A percentile compares a stretch with the other conserved stretches of the same genome.
Conservation (phyloP, 2,113 vertebrate species). For the Protobothrops mucrosquamatus region DNA sequence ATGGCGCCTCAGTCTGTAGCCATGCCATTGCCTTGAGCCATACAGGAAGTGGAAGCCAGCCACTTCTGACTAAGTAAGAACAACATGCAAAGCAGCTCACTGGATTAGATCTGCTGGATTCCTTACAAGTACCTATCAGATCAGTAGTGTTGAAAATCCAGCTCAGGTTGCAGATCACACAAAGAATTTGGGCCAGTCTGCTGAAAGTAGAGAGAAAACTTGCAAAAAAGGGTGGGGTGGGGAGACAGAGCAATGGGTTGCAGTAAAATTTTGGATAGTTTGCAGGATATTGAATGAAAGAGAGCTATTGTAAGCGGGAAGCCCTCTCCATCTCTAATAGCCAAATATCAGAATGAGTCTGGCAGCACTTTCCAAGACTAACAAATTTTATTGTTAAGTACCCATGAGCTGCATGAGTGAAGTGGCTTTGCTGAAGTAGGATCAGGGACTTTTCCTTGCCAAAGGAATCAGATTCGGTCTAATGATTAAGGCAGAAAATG, state of each 20-base stretch:
- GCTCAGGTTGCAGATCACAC: not conserved
- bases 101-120: not conserved
- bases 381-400: not conserved
- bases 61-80: not conserved
- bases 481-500: not conserved
- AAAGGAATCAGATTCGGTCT: not conserved
- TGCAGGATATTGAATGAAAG: not conserved
- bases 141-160: not conserved
- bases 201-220: not conserved
- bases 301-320: not conserved
- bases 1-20: not conserved
- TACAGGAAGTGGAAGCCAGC: not conserved
- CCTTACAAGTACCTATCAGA: not conserved
- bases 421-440: not conserved
- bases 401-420: not conserved
- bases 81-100: not conserved
- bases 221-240: not conserved
- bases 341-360: not conserved
- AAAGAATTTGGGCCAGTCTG: not conserved
- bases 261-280: not conserved
- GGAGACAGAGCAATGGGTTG: not conserved
- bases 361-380: not conserved
- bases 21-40: constrained; percentile 1
- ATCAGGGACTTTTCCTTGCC: not conserved
- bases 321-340: not conserved